Evolutionary conservation across 2,113 vertebrate genomes (phyloP).

Genomic region (Hyla sarda): DNA sequence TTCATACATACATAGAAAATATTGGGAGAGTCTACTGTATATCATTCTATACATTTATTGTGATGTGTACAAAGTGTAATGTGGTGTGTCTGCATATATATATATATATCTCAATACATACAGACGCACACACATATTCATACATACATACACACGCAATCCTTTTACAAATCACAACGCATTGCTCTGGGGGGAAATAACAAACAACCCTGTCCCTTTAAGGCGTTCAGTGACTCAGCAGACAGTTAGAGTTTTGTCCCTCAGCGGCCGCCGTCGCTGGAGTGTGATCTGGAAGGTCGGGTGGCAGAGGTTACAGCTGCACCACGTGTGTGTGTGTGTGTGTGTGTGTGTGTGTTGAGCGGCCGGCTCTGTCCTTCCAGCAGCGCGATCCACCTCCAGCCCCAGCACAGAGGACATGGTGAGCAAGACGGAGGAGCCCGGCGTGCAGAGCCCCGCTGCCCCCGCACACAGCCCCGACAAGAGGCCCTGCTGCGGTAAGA

Average conservation of each 20-base stretch:
- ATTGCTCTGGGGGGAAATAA: not conserved
- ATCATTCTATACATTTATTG: no score
- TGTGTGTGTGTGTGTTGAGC: conserved; percentile 19
- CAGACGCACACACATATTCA: no score
- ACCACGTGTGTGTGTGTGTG: conserved; percentile 57
- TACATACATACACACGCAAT: no score
- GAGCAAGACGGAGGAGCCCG: conserved; percentile 57
- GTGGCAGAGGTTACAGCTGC: conserved; percentile 59
- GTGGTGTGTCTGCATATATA: no score
- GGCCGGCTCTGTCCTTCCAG: conserved; percentile 53
- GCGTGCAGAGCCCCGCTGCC: conserved; percentile 36
- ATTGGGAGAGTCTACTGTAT: no score
- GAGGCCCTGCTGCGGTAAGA: conserved; percentile 55
- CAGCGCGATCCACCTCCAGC: not conserved
- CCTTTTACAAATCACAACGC: no score
- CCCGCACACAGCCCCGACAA: conserved; percentile 23
- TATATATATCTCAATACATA: no score
- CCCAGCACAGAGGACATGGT: conserved; percentile 52
- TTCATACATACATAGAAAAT: no score
- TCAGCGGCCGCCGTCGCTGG: conserved; percentile 25
- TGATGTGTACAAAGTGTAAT: no score
- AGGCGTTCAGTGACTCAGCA: conserved; percentile 62
- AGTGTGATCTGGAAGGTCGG: conserved; percentile 53
- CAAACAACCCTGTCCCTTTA: conserved; percentile 66
- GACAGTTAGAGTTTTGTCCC: not conserved